Evolutionary conservation across 2,797 vertebrate species (phyloP).

Genomic region (Syndactyla subalaris): DNA sequence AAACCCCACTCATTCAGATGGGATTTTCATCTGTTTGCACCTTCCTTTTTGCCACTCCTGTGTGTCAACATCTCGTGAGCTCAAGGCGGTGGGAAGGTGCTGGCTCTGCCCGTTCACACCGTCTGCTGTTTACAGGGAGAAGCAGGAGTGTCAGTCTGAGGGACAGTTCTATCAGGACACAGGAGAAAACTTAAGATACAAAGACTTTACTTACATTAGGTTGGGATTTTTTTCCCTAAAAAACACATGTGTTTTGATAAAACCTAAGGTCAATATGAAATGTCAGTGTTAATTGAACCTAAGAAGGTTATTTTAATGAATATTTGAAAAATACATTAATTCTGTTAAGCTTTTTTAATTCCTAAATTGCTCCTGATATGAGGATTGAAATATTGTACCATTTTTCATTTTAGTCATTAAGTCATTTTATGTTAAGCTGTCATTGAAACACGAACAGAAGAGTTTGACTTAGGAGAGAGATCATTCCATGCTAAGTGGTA

Average conservation of each 20-base stretch:
- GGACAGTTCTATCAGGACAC: background rate
- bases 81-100: background rate
- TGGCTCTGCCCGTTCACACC: background rate
- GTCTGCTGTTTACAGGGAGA: background rate
- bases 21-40: conserved; percentile 65
- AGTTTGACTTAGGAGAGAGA: background rate
- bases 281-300: background rate
- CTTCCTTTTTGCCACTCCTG: conserved; percentile 19
- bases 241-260: background rate
- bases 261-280: background rate
- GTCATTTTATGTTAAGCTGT: background rate
- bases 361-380: background rate
- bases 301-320: background rate
- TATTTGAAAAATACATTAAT: background rate
- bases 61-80: conserved; percentile 32
- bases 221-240: background rate
- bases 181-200: background rate
- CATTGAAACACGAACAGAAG: background rate
- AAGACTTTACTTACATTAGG: background rate
- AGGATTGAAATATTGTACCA: background rate
- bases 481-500: background rate
- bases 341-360: background rate
- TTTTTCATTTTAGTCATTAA: background rate
- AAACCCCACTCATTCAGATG: conserved; percentile 54
- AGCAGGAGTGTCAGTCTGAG: background rate